These are phyloP conservation scores for Tenualosa ilisha DNA, from an alignment of 2,797 vertebrate genomes.

Conservation along the genomic window DNA sequence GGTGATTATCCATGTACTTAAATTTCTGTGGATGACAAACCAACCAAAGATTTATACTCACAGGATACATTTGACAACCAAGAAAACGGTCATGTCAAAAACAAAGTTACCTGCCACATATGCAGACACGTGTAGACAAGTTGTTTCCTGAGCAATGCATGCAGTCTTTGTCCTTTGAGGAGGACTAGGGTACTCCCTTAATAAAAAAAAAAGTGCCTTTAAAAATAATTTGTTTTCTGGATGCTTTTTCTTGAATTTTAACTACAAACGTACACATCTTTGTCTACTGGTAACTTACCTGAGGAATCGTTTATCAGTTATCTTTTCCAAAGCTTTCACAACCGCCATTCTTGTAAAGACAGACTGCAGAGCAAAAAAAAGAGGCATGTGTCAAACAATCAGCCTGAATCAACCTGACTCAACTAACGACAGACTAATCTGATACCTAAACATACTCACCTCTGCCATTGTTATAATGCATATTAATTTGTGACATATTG, in stretches of 20 bases:
- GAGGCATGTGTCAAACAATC: slow-evolving; percentile 11
- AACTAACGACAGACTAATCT: neutral
- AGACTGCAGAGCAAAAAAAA: slow-evolving; percentile 76
- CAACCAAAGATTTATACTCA: neutral
- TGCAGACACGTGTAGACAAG: slow-evolving; percentile 86
- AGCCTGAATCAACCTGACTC: neutral
- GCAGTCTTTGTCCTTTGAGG: slow-evolving; percentile 70
- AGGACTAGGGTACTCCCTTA: slow-evolving; percentile 84
- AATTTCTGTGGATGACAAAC: too few species aligned
- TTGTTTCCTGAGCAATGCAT: slow-evolving; percentile 80
- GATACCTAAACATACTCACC: neutral
- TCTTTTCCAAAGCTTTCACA: slow-evolving; percentile 93
- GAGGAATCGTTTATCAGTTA: slow-evolving; percentile 84
- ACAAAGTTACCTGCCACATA: slow-evolving; percentile 86
- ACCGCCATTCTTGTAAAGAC: slow-evolving; percentile 98
- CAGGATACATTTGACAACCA: neutral
- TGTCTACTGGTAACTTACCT: slow-evolving; percentile 67
- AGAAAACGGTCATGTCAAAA: neutral
- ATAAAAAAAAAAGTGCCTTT: neutral
- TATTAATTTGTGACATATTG: too few species aligned
- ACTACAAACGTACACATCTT: neutral
- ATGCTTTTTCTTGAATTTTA: neutral
- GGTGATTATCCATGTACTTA: too few species aligned
- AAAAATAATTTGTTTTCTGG: neutral
- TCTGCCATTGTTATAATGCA: too few species aligned